These are phyloP conservation scores for Cabera pusaria DNA, from an alignment of 2,888 invertebrate genomes.

Conservation along the genomic window DNA sequence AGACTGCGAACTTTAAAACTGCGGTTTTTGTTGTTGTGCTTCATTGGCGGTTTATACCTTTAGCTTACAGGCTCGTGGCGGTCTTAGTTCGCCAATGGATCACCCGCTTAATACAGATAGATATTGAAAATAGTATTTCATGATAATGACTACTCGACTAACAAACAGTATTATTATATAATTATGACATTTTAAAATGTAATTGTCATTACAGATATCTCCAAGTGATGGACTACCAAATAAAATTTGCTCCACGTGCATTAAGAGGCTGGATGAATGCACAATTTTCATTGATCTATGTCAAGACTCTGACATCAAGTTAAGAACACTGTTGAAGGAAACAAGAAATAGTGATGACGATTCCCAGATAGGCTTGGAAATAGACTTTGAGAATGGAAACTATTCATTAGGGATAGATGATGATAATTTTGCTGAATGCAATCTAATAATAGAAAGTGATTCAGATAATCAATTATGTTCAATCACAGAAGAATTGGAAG, in stretches of 20 bases:
- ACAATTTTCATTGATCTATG: slow-evolving; percentile 59
- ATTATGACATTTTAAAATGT: too few species aligned
- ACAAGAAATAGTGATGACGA: slow-evolving; percentile 17
- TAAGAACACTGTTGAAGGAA: slow-evolving; percentile 39
- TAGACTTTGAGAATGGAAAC: slow-evolving; percentile 17
- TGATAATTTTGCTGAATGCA: slow-evolving; percentile 21
- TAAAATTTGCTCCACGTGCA: slow-evolving; percentile 58
- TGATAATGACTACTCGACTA: too few species aligned
- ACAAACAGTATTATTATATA: too few species aligned
- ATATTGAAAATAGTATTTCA: too few species aligned
- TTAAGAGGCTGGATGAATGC: slow-evolving; percentile 53
- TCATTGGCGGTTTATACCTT: too few species aligned
- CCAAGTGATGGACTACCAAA: slow-evolving; percentile 63
- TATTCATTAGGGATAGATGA: slow-evolving; percentile 15
- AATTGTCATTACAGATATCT: slow-evolving; percentile 63
- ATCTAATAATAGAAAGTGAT: slow-evolving; percentile 38
- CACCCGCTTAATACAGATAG: too few species aligned
- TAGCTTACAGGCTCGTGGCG: too few species aligned
- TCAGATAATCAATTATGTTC: slow-evolving; percentile 26
- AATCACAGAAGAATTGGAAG: slow-evolving; percentile 19
- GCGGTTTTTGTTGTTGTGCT: too few species aligned
- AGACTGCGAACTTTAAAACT: too few species aligned
- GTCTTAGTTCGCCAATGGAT: too few species aligned
- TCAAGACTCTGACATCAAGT: slow-evolving; percentile 52
- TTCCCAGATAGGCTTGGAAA: slow-evolving; percentile 12